These are phyloP conservation scores for Sebastes nivosus DNA, from an alignment of 2,797 vertebrate genomes.

Conservation along the genomic window DNA sequence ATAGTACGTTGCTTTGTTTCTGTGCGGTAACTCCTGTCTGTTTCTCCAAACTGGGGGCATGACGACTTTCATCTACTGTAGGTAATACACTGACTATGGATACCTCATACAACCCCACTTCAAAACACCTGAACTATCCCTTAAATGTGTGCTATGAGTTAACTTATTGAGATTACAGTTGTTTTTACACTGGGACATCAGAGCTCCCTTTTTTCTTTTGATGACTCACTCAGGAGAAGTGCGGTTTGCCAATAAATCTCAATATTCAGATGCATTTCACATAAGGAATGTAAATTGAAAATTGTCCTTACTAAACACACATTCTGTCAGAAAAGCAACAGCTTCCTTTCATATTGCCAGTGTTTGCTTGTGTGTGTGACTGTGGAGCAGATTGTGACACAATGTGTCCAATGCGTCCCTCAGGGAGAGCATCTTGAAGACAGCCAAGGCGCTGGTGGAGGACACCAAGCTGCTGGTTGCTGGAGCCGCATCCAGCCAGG, in stretches of 20 bases:
- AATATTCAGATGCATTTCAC: conserved; percentile 8
- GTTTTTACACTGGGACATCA: neutral
- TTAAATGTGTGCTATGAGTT: neutral
- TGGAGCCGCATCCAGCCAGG: conserved; percentile 87
- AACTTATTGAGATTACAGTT: neutral
- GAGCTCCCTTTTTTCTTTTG: neutral
- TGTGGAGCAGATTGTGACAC: conserved; percentile 56
- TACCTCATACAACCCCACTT: too few relatives aligned
- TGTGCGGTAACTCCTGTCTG: too few relatives aligned
- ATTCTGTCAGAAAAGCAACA: conserved; percentile 20
- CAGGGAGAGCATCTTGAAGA: conserved; percentile 99
- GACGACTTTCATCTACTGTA: too few relatives aligned
- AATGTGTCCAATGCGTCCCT: conserved; percentile 36
- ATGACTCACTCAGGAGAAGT: conserved; percentile 27
- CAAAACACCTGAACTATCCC: too few relatives aligned
- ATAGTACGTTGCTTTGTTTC: too few relatives aligned
- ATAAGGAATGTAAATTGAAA: conserved; percentile 24
- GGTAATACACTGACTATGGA: too few relatives aligned
- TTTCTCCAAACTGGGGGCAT: too few relatives aligned
- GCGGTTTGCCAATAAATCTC: conserved; percentile 13
- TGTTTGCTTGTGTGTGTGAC: conserved; percentile 16
- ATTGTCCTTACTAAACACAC: conserved; percentile 18
- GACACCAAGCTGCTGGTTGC: conserved; percentile 95
- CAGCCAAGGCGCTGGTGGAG: conserved; percentile 96
- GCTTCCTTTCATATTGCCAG: conserved; percentile 30